phyloP scores from a whole-genome alignment of 2,888 invertebrate genomes.

The Lamproptera curius region DNA sequence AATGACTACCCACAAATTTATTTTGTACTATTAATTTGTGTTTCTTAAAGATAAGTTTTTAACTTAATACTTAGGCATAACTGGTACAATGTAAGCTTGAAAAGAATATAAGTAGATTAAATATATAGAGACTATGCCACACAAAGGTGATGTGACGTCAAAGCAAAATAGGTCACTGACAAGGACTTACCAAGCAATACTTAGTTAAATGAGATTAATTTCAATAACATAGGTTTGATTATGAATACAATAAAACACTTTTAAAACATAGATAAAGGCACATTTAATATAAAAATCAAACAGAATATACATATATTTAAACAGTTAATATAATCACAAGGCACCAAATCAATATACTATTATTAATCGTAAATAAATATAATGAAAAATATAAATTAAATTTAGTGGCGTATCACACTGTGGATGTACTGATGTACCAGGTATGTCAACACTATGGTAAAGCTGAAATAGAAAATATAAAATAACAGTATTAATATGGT shows the following conservation, averaged over 20 bases:
- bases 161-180: no score
- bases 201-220: no score
- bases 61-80: no score
- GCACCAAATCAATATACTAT: conserved; percentile 23
- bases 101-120: no score
- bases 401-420: conserved; percentile 42
- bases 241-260: neutral
- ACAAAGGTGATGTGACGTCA: no score
- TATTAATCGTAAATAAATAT: conserved; percentile 1
- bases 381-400: conserved; percentile 13
- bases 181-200: no score
- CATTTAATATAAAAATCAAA: conserved; percentile 16
- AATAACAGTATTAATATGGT: conserved; percentile 21
- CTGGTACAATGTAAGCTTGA: no score
- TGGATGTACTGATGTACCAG: conserved; percentile 63
- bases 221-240: no score
- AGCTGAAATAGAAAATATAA: conserved; percentile 59
- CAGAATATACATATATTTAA: conserved; percentile 15
- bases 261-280: neutral
- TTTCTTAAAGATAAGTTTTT: no score
- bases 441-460: conserved; percentile 65
- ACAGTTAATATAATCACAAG: conserved; percentile 24
- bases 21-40: no score
- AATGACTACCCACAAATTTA: no score
- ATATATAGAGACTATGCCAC: no score